Conservation (phyloP, 1,140 invertebrate genomes). For the Aphelenchoides fujianensis region DNA sequence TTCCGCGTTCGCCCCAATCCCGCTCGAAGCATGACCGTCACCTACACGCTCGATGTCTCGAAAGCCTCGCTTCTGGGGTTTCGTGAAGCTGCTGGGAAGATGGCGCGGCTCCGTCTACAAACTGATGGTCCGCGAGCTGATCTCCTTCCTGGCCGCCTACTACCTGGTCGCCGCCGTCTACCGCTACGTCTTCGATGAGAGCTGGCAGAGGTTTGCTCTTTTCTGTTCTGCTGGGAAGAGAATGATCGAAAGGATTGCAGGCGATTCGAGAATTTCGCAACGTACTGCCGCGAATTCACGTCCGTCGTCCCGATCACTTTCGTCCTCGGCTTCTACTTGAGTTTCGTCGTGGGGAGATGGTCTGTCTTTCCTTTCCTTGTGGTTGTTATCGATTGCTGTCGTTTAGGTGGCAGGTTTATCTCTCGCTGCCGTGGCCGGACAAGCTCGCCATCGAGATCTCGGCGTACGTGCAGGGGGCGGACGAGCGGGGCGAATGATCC, state of each 20-base stretch:
- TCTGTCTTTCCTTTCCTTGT: no score
- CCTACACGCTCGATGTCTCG: slow-evolving; percentile 60
- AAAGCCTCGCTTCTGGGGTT: slow-evolving; percentile 57
- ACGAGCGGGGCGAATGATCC: slow-evolving; percentile 81
- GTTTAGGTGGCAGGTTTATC: no score
- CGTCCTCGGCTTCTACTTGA: slow-evolving; percentile 88
- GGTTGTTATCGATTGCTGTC: no score
- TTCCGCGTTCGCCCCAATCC: no score
- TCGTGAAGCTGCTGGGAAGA: slow-evolving; percentile 62
- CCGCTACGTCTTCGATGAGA: slow-evolving; percentile 30
- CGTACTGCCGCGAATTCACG: slow-evolving; percentile 62
- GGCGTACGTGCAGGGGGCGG: slow-evolving; percentile 61
- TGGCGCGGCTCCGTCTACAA: slow-evolving; percentile 67
- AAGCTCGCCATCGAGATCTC: slow-evolving; percentile 45
- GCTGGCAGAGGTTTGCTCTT: slow-evolving; percentile 29
- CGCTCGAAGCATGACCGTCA: slow-evolving; percentile 62
- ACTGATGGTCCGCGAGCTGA: slow-evolving; percentile 61
- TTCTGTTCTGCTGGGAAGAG: no score
- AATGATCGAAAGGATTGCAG: slow-evolving; percentile 44
- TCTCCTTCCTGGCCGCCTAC: slow-evolving; percentile 50
- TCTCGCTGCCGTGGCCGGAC: slow-evolving; percentile 20
- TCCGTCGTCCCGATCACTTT: slow-evolving; percentile 73
- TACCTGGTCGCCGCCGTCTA: slow-evolving; percentile 35
- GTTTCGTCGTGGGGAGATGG: slow-evolving; percentile 83
- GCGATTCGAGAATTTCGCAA: slow-evolving; percentile 62